Evolutionary conservation across 2,888 invertebrate genomes (phyloP).

Genomic region (Auanema freiburgensis): DNA sequence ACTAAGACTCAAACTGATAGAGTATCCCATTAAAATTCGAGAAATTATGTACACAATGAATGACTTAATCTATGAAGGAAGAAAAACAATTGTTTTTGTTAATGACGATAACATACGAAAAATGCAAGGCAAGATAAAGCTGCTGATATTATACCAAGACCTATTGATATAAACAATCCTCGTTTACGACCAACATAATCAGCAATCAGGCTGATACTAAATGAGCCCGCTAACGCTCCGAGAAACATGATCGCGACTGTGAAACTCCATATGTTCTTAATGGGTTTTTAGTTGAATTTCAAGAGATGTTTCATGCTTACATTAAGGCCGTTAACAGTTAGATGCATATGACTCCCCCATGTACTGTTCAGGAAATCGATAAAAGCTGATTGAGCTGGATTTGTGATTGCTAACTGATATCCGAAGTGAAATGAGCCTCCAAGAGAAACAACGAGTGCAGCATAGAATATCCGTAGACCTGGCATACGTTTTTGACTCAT

Average conservation of each 20-base stretch:
- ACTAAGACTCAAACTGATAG: slow-evolving; percentile 45
- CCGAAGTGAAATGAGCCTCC: slow-evolving; percentile 56
- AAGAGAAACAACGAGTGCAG: slow-evolving; percentile 38
- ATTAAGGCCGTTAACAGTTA: too few relatives aligned
- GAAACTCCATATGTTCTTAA: slow-evolving; percentile 55
- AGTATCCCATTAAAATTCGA: slow-evolving; percentile 49
- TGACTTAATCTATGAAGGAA: too few relatives aligned
- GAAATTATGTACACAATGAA: slow-evolving; percentile 51
- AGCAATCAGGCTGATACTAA: slow-evolving; percentile 34
- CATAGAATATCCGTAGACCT: slow-evolving; percentile 32
- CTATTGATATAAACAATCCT: slow-evolving; percentile 43
- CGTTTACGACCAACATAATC: slow-evolving; percentile 49
- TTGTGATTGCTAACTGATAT: slow-evolving; percentile 51
- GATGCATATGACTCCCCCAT: too few relatives aligned
- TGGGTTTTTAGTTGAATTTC: too few relatives aligned
- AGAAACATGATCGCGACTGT: slow-evolving; percentile 53
- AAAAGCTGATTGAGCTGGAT: slow-evolving; percentile 52
- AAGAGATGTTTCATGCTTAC: too few relatives aligned
- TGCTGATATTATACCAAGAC: slow-evolving; percentile 33
- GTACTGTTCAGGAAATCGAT: slow-evolving; percentile 44
- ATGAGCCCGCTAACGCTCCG: slow-evolving; percentile 49
- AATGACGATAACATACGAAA: slow-evolving; percentile 36
- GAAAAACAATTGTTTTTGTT: neutral
- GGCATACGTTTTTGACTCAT: slow-evolving; percentile 30
- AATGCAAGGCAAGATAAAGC: slow-evolving; percentile 38